phyloP scores from a whole-genome alignment of 2,797 vertebrate genomes.

The Argyrosomus regius region DNA sequence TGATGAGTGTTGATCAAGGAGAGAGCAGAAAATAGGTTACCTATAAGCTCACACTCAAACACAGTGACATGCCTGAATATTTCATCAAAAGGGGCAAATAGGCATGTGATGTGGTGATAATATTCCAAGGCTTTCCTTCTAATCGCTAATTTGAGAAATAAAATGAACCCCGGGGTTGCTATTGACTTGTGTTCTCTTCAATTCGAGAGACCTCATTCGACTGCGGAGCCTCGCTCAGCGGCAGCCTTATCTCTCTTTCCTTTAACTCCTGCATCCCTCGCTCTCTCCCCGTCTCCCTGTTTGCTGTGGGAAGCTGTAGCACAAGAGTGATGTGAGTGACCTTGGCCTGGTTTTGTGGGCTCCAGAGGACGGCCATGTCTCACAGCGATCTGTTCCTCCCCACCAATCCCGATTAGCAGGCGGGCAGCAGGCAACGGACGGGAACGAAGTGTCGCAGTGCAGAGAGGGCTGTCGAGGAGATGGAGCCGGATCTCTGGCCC shows the following conservation, averaged over 20 bases:
- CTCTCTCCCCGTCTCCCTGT: constrained; percentile 39
- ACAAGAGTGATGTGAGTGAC: constrained; percentile 72
- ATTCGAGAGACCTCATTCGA: constrained; percentile 50
- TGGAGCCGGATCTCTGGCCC: constrained; percentile 53
- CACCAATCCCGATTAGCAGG: constrained; percentile 75
- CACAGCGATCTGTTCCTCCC: constrained; percentile 67
- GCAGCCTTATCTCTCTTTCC: constrained; percentile 59
- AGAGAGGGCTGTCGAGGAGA: constrained; percentile 68
- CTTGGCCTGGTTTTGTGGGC: constrained; percentile 77
- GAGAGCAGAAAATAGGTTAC: constrained; percentile 74
- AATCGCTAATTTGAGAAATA: constrained; percentile 66
- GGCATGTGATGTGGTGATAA: constrained; percentile 62
- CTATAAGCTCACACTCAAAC: constrained; percentile 59
- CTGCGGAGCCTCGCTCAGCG: constrained; percentile 41
- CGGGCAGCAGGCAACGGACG: constrained; percentile 60
- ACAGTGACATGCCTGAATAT: constrained; percentile 68
- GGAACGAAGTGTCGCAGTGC: constrained; percentile 78
- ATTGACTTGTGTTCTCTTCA: constrained; percentile 60
- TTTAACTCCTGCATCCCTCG: constrained; percentile 56
- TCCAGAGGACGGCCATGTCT: constrained; percentile 72
- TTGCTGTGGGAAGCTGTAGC: constrained; percentile 65
- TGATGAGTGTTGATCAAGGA: constrained; percentile 81
- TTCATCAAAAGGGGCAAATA: constrained; percentile 74
- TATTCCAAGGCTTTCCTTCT: constrained; percentile 44
- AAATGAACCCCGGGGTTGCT: constrained; percentile 57